Evolutionary conservation across 2,888 invertebrate species (phyloP), one percentile per base, ranked within the genome.

Genomic region (Tupiocoris notatus): DNA sequence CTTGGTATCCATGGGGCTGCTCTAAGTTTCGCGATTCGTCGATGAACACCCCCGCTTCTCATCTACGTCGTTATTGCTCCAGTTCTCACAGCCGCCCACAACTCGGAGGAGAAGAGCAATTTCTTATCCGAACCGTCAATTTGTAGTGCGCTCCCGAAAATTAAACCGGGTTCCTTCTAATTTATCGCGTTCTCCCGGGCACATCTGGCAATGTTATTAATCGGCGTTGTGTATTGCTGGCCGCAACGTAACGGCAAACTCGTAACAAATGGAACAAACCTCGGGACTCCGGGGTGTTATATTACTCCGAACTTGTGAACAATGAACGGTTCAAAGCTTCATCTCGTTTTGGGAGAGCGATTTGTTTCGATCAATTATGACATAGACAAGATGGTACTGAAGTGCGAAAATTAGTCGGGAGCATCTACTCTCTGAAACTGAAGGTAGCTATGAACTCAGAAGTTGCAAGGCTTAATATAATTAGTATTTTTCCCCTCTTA

Each of bases 141-240:
- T 70, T 70, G 70, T 70, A 22, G 39, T 39, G 12, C 39, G 39
- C 39, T 39, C 9, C 70, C 25, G 59, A 21, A 70, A 70, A 70
- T 70, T 58, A 23, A 70, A 24, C 24, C 59, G 22, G 59, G 18
- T 16, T 39, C 39, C 39, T 39, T 39, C 59, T 70, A 70, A 70
- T 70, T 70, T 59, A 58, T 70, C 70, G 70, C 18, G 23, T 12
- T 39, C 39, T 70, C 70, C 59, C 70, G 18, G 70, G 59, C 70
- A 58, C 70, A 70, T 70, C 70, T 70, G 70, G 70, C 70, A 58
- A 65, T 58, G 70, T 70, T 70, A 70, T 70, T 70, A 70, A 70
- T 70, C 57, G 70, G 12, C 24, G 61, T 59, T 70, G 58, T 24
- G 70, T 70, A 70, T 70, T 70, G 70, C 70, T 70, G 21, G 57